A percentile compares a stretch with the other conserved stretches of the same genome.
phyloP scores from a whole-genome alignment of 1,140 invertebrate species.

The Riptortus pedestris region DNA sequence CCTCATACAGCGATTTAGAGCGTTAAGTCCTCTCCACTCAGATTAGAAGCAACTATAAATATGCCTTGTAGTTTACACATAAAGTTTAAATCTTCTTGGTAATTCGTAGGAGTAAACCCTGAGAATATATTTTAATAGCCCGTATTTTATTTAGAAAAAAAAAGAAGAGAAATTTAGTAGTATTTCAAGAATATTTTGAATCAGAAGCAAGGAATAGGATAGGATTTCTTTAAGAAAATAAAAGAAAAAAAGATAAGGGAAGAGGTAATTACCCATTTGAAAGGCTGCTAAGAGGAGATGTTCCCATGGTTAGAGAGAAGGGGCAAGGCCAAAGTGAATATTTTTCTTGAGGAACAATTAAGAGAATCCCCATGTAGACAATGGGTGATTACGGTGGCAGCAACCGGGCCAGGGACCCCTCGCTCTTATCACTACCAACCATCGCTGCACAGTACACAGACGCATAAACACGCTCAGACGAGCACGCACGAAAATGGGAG shows the following conservation, averaged over 20 bases:
- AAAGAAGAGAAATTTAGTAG: too few relatives aligned
- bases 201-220: background rate
- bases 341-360: slow-evolving; percentile 7
- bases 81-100: too few relatives aligned
- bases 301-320: slow-evolving; percentile 10
- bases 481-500: too few relatives aligned
- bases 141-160: too few relatives aligned
- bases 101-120: too few relatives aligned
- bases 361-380: background rate
- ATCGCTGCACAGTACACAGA: background rate
- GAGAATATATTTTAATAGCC: too few relatives aligned
- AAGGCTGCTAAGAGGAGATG: background rate
- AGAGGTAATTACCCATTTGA: background rate
- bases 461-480: too few relatives aligned
- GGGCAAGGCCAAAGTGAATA: slow-evolving; percentile 11
- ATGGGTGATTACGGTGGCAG: slow-evolving; percentile 1
- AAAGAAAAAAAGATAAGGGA: background rate
- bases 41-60: too few relatives aligned
- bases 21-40: too few relatives aligned
- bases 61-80: too few relatives aligned
- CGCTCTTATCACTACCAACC: background rate
- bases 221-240: background rate
- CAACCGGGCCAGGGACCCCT: background rate
- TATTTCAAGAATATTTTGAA: too few relatives aligned
- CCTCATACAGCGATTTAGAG: too few relatives aligned